Evolutionary conservation across 1,140 invertebrate genomes (phyloP).

Genomic region (Harlomillsia oculata): DNA sequence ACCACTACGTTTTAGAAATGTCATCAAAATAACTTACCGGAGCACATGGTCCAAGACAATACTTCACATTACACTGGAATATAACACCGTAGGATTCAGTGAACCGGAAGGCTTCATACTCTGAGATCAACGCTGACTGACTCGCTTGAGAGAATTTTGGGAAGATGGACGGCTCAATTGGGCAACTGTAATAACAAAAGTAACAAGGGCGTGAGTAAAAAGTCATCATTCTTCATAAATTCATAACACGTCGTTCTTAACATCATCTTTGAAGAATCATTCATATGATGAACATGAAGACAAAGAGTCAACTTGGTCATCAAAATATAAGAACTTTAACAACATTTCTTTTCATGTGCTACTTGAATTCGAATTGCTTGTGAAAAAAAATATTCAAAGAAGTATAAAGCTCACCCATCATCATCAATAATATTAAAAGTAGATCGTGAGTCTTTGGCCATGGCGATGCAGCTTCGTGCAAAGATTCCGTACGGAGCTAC

Average conservation of each 20-base stretch:
- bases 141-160: conserved; percentile 78
- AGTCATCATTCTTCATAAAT: too few relatives aligned
- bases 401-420: conserved; percentile 59
- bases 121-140: conserved; percentile 69
- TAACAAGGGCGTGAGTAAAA: not conserved
- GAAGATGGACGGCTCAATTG: conserved; percentile 85
- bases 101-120: conserved; percentile 89
- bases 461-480: conserved; percentile 86
- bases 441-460: conserved; percentile 92
- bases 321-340: too few relatives aligned
- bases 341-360: too few relatives aligned
- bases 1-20: not conserved
- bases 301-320: too few relatives aligned
- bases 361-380: not conserved
- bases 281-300: too few relatives aligned
- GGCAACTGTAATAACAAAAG: conserved; percentile 53
- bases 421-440: conserved; percentile 94
- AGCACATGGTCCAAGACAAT: conserved; percentile 87
- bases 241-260: not conserved
- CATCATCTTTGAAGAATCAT: too few relatives aligned
- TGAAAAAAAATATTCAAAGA: too few relatives aligned
- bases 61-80: conserved; percentile 94
- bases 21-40: conserved; percentile 54
- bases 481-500: conserved; percentile 90
- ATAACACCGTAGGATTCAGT: conserved; percentile 93